phyloP scores from a whole-genome alignment of 2,888 invertebrate species.

The Amphipoea oculea region DNA sequence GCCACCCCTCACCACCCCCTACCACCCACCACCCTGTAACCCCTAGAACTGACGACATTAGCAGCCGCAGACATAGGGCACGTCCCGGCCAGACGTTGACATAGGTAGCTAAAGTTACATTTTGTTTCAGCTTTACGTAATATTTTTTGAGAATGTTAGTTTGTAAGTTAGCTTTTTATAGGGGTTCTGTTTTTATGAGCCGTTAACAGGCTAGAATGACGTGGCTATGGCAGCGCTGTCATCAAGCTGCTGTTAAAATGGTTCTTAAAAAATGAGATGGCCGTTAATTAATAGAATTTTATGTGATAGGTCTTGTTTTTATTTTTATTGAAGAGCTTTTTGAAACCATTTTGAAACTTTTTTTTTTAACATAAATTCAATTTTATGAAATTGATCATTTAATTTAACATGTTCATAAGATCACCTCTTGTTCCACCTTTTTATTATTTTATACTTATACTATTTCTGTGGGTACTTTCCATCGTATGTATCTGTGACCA shows the following conservation, averaged over 20 bases:
- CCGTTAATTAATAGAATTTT: slow-evolving; percentile 27
- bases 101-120: slow-evolving; percentile 79
- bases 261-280: neutral
- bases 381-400: neutral
- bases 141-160: slow-evolving; percentile 56
- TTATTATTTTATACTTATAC: neutral
- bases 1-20: slow-evolving; percentile 68
- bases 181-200: slow-evolving; percentile 46
- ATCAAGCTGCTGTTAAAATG: slow-evolving; percentile 25
- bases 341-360: neutral
- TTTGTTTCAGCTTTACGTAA: slow-evolving; percentile 63
- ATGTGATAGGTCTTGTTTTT: neutral
- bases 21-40: slow-evolving; percentile 63
- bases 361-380: neutral
- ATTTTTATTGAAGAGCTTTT: neutral
- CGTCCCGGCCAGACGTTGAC: slow-evolving; percentile 85
- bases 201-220: slow-evolving; percentile 30
- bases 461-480: neutral
- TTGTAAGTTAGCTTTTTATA: slow-evolving; percentile 51
- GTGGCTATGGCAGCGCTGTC: slow-evolving; percentile 25
- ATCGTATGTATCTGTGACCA: no score
- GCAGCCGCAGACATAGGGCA: slow-evolving; percentile 89
- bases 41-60: slow-evolving; percentile 88
- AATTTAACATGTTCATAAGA: neutral
- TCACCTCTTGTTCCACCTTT: neutral